Evolutionary conservation across 2,113 vertebrate genomes (phyloP).

Genomic region (Macaca nemestrina): DNA sequence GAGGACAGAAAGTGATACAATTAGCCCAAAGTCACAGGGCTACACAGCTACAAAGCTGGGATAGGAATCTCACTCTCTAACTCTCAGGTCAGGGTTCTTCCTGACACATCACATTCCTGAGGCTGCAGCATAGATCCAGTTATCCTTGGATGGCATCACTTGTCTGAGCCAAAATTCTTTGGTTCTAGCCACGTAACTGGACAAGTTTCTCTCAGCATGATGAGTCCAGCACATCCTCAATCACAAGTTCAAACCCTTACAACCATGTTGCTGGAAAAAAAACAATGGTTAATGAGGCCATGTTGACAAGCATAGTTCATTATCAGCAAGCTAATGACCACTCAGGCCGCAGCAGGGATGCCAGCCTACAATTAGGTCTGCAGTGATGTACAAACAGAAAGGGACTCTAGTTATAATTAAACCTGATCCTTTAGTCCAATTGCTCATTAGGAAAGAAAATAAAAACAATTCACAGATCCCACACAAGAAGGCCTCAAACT

Average conservation of each 20-base stretch:
- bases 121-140: accelerated
- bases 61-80: not conserved
- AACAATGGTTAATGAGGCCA: slow-evolving; percentile 76
- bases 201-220: not conserved
- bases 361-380: slow-evolving; percentile 79
- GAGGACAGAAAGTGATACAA: not conserved
- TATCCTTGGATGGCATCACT: not conserved
- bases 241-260: slow-evolving; percentile 72
- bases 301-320: slow-evolving; percentile 70
- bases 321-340: slow-evolving; percentile 80
- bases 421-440: slow-evolving; percentile 70
- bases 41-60: not conserved
- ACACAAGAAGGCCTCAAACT: slow-evolving; percentile 34
- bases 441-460: slow-evolving; percentile 72
- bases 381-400: slow-evolving; percentile 76
- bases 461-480: slow-evolving; percentile 71
- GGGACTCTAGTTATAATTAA: slow-evolving; percentile 69
- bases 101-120: accelerated
- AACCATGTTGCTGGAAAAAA: slow-evolving; percentile 56
- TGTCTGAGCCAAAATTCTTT: not conserved
- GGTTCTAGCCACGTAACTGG: not conserved
- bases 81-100: not conserved
- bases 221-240: slow-evolving; percentile 27
- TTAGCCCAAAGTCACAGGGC: too few relatives aligned
- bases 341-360: slow-evolving; percentile 64